Base-by-base conservation (phyloP, 2,113 vertebrate species). In the Macquaria ambigua region DNA sequence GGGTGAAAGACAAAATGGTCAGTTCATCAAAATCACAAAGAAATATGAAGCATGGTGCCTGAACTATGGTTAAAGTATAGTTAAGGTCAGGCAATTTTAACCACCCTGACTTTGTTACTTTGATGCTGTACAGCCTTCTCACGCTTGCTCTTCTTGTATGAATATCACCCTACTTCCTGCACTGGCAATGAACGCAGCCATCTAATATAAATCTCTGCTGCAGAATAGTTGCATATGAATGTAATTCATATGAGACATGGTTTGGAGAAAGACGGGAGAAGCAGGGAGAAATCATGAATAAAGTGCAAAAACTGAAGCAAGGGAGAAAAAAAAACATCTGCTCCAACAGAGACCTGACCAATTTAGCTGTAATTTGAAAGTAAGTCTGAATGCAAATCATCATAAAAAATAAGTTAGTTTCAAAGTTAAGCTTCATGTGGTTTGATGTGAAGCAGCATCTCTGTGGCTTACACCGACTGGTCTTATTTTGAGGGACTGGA, bases 381-480 rank as follows among this genome's bases (percentile, higher is more conserved):
- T 58, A 70, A 90, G 81, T 75, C 31, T 48, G 43, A 87, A 81
- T 46, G 52, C 66, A 87, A 87, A 85, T 85, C 62, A 66, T 70
- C 46, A 83, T 20, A 82, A 73, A 34, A 82, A 70, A 81, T 18
- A 12, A 25, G 1, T 6, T 34, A 25, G 31, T 81, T 68, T 77
- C 50, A 66, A 39, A 61, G 66, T 78, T 79, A 70, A 64, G 53
- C 71, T 61, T 73, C 34, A 23, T 75, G 81, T 52, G 56, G 59
- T 83, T 78, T 74, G 69, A 87, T 67, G 69, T 48, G 55, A 83
- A 62, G 74, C 71, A 72, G 62, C 56, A 37, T 82, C 34, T 79
- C 50, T 23, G 62, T 41, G 23, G 50, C 58, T 86, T 77, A 31
- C 34, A 37, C 61, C 63, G 69, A 72, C 66, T 43, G 23, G 5